These are phyloP conservation scores for Eulacestoma nigropectus DNA, from an alignment of 2,113 vertebrate species.

Conservation along the genomic window DNA sequence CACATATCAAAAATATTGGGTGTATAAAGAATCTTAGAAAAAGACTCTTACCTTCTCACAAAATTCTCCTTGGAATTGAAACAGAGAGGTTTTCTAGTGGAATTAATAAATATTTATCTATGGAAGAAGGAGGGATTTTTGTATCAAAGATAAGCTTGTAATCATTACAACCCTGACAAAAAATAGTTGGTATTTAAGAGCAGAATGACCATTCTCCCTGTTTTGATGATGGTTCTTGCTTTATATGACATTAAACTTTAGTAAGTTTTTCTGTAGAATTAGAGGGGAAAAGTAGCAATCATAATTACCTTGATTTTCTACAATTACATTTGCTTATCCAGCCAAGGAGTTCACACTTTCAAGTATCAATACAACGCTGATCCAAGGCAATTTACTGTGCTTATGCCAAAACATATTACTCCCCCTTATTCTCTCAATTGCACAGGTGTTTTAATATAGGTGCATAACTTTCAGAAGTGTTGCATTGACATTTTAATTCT, in stretches of 20 bases:
- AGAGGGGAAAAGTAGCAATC: background rate
- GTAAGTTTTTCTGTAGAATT: background rate
- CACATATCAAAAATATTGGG: background rate
- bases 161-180: background rate
- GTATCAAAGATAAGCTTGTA: background rate
- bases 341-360: background rate
- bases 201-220: background rate
- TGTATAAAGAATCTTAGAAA: background rate
- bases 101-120: background rate
- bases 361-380: background rate
- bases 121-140: background rate
- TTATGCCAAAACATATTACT: background rate
- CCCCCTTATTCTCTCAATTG: background rate
- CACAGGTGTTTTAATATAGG: background rate
- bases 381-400: background rate
- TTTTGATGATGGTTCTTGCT: background rate
- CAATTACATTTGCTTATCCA: background rate
- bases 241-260: background rate
- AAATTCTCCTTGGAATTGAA: background rate
- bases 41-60: background rate
- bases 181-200: background rate
- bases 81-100: background rate
- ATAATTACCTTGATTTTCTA: background rate
- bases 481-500: background rate
- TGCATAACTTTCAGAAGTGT: background rate